Conservation (phyloP, 2,888 invertebrate species). For the Catocala sponsa region DNA sequence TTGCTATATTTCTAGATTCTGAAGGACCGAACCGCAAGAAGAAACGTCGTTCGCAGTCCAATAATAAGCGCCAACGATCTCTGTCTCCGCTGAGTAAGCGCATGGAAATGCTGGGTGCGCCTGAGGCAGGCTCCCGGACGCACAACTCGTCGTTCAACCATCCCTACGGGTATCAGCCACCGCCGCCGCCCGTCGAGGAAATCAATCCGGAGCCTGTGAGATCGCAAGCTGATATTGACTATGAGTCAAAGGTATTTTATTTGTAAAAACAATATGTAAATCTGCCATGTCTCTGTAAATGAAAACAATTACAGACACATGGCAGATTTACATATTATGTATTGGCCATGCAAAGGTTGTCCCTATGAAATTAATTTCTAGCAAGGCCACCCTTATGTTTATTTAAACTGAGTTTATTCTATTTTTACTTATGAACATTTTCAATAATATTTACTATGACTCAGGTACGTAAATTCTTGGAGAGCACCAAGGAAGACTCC, state of each 20-base stretch:
- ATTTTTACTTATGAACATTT: no score
- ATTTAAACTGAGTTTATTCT: no score
- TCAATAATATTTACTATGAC: conserved; percentile 1
- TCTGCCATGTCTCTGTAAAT: no score
- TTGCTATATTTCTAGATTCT: conserved; percentile 66
- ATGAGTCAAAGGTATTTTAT: conserved; percentile 88
- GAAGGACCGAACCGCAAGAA: conserved; percentile 87
- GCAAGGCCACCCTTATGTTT: no score
- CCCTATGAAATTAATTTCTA: no score
- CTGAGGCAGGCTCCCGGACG: conserved; percentile 76
- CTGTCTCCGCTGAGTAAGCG: conserved; percentile 94
- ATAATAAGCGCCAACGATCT: conserved; percentile 90
- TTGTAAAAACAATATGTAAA: no score
- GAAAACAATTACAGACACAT: no score
- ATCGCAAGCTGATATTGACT: conserved; percentile 88
- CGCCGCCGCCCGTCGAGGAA: conserved; percentile 82
- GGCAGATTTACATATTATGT: no score
- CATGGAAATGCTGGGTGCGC: conserved; percentile 92
- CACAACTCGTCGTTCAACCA: conserved; percentile 92
- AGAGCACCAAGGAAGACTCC: conserved; percentile 94
- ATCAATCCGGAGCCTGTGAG: conserved; percentile 69
- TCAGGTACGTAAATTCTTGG: conserved; percentile 91
- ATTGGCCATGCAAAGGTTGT: no score
- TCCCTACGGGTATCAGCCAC: conserved; percentile 89
- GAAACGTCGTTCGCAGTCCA: conserved; percentile 87